Percentiles rank a stretch among this genome's conserved stretches.
These are phyloP conservation scores for Acromyrmex heyeri DNA, from an alignment of 1,140 invertebrate species.

Conservation along the genomic window DNA sequence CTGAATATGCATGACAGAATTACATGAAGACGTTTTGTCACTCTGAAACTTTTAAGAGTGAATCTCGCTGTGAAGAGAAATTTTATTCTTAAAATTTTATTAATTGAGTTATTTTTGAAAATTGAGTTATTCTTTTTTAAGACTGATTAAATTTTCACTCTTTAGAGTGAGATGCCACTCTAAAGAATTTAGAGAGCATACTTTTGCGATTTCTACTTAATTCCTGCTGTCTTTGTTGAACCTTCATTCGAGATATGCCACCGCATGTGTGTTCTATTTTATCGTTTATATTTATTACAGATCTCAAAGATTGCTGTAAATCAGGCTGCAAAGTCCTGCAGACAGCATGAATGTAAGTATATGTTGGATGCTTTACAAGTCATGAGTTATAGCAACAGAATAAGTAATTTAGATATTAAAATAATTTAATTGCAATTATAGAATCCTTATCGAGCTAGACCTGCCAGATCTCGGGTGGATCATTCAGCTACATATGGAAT, in stretches of 20 bases:
- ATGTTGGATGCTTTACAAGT: constrained; percentile 4
- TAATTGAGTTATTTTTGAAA: too few relatives aligned
- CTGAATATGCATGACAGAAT: background rate
- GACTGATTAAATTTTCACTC: too few relatives aligned
- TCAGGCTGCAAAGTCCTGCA: constrained; percentile 65
- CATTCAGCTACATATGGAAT: constrained; percentile 78
- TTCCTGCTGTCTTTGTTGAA: too few relatives aligned
- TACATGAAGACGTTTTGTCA: background rate
- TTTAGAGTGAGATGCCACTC: too few relatives aligned
- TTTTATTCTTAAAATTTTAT: too few relatives aligned
- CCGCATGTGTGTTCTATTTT: background rate
- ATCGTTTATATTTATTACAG: constrained; percentile 76
- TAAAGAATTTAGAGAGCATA: too few relatives aligned
- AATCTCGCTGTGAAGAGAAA: too few relatives aligned
- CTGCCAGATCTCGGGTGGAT: constrained; percentile 79
- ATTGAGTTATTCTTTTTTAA: too few relatives aligned
- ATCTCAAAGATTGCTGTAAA: constrained; percentile 72
- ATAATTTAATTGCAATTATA: constrained; percentile 64
- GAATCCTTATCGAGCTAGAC: constrained; percentile 84
- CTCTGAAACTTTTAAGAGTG: too few relatives aligned
- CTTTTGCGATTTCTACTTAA: too few relatives aligned
- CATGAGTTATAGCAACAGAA: background rate
- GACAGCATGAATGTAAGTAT: constrained; percentile 83
- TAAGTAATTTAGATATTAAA: background rate
- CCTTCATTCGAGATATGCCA: background rate